phyloP scores from a whole-genome alignment of 2,888 invertebrate genomes.

The Ganaspis brasiliensis region DNA sequence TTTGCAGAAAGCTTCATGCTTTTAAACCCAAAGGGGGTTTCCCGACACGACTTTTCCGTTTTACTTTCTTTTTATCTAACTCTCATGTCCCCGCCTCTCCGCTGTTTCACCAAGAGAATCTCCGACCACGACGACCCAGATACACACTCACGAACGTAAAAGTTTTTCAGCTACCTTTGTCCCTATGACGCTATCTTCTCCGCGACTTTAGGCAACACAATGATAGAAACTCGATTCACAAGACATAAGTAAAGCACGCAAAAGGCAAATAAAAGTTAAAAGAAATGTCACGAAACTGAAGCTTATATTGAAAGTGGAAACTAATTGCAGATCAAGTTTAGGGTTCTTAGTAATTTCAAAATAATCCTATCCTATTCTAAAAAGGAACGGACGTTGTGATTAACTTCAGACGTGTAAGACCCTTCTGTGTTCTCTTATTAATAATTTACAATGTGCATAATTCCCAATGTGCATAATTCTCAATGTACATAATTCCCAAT shows the following conservation, averaged over 20 bases:
- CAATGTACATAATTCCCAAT: too few species aligned
- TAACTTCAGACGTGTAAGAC: too few species aligned
- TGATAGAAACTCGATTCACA: conserved; percentile 22
- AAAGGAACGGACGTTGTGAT: too few species aligned
- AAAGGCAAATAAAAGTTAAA: conserved; percentile 2
- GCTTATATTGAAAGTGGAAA: background rate
- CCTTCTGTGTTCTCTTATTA: too few species aligned
- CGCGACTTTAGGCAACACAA: conserved; percentile 47
- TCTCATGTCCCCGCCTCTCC: conserved; percentile 45
- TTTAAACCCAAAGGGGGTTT: conserved; percentile 46
- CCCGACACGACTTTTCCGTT: conserved; percentile 44
- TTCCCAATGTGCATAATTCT: too few species aligned
- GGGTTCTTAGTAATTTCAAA: too few species aligned
- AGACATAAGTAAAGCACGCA: conserved; percentile 21
- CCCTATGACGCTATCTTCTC: conserved; percentile 31
- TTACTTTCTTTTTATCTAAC: conserved; percentile 39
- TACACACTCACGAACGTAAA: conserved; percentile 40
- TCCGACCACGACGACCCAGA: conserved; percentile 50
- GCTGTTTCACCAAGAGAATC: conserved; percentile 48
- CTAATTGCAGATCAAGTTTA: too few species aligned
- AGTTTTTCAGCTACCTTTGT: conserved; percentile 31
- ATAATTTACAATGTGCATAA: too few species aligned
- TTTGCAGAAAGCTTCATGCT: conserved; percentile 43
- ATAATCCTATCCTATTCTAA: too few species aligned
- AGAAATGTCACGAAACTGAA: background rate